These are phyloP conservation scores for Lonchura striata DNA, from an alignment of 2,113 vertebrate species.

Conservation along the genomic window DNA sequence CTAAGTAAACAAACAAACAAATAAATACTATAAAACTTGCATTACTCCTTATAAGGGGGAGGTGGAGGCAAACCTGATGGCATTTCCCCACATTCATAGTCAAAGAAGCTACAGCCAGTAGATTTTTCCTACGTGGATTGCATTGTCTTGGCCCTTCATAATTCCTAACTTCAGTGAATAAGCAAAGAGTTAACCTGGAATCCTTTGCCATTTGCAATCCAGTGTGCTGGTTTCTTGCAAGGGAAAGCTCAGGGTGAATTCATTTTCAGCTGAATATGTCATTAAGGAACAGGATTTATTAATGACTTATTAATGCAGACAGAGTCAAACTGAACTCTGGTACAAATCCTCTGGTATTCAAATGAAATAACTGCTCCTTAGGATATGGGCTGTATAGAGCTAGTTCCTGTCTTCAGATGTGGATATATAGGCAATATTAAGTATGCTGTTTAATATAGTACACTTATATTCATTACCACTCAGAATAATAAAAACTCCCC, in stretches of 20 bases:
- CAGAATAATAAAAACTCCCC: constrained; percentile 70
- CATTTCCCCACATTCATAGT: not conserved
- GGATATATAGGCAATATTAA: constrained; percentile 72
- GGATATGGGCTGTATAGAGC: not conserved
- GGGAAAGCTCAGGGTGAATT: constrained; percentile 47
- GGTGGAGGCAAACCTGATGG: not conserved
- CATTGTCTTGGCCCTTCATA: not conserved
- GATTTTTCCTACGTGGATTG: not conserved
- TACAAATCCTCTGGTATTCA: not conserved
- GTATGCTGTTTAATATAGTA: constrained; percentile 66
- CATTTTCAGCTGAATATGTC: constrained; percentile 68
- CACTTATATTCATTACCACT: constrained; percentile 74
- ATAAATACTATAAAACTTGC: not conserved
- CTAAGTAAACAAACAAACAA: not conserved
- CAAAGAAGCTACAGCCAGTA: not conserved
- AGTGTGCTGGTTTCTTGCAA: constrained; percentile 32
- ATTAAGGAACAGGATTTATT: constrained; percentile 75
- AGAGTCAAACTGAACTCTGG: constrained; percentile 25
- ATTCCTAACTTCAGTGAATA: not conserved
- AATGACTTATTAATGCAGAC: constrained; percentile 63
- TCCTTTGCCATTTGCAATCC: constrained; percentile 18
- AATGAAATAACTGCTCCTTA: not conserved
- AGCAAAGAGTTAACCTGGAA: constrained; percentile 30
- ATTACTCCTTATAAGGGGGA: not conserved
- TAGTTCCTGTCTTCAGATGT: constrained; percentile 58